A percentile compares a stretch with the other conserved stretches of the same genome.
Evolutionary conservation across 2,113 vertebrate species (phyloP).

Genomic region (Hepsetus odoe): DNA sequence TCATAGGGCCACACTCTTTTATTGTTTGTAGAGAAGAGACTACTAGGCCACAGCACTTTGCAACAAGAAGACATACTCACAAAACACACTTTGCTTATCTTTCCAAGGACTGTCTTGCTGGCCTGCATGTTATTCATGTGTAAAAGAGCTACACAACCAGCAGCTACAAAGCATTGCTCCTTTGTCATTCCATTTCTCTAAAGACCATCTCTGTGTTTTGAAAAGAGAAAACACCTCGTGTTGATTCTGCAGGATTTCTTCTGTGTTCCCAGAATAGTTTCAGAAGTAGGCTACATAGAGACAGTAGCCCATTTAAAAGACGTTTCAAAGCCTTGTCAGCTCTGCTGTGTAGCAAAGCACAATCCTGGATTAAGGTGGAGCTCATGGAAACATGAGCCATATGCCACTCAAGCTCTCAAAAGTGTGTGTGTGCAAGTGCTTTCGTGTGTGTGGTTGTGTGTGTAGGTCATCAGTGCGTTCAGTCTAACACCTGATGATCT

Average conservation of each 20-base stretch:
- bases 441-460: background rate
- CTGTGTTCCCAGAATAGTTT: background rate
- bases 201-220: background rate
- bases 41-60: conserved; percentile 11
- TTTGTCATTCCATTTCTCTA: background rate
- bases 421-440: conserved; percentile 16
- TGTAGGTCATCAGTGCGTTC: background rate
- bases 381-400: conserved; percentile 29
- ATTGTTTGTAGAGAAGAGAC: conserved; percentile 70
- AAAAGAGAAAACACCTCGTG: background rate
- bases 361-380: conserved; percentile 38
- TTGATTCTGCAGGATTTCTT: background rate
- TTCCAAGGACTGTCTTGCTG: too few relatives aligned
- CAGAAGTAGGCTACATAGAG: background rate
- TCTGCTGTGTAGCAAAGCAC: background rate
- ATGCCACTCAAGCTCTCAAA: conserved; percentile 21
- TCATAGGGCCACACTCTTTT: conserved; percentile 81
- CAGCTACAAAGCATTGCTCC: too few relatives aligned
- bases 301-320: background rate
- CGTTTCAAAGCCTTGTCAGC: background rate
- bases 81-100: background rate
- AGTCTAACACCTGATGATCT: conserved; percentile 34
- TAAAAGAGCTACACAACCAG: too few relatives aligned
- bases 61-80: conserved; percentile 5
- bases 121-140: background rate